Base-by-base conservation (phyloP, 2,113 vertebrate species). In the Oplegnathus fasciatus region DNA sequence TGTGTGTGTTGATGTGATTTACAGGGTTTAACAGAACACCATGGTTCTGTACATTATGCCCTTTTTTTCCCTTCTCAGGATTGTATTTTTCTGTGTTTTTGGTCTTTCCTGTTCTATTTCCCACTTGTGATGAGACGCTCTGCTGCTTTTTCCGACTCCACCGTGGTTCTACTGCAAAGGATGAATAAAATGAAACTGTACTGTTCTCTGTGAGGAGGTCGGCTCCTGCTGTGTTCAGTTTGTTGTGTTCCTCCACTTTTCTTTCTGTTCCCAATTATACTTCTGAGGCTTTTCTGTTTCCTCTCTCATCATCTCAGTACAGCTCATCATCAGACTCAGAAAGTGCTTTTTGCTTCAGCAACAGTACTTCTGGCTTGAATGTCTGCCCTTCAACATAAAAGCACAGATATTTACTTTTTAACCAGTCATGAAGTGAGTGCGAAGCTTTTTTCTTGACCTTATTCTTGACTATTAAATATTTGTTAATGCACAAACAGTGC, bases 381-480 rank as follows among this genome's bases (percentile, higher is more conserved):
- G 14, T 44, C 1, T 54, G 9, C 20, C 73, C 44, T 76, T 88
- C 78, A 88, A 66, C 22, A 70, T 88, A 81, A 89, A 85, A 73
- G 65, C 70, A 50, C 52, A 44, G 14, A 28, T 20, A 13, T 26
- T 3, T 44, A 20, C 11, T n/a, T 54, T 13, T 48, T 22, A 32
- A n/a, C 1, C 9, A 26, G 20, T 62, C 10, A 1, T 3, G 5
- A 28, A 34, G 3, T 26, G 44, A 13, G 20, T 50, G 8, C 42
- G 4, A 14, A 67, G 24, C 9, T 6, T 78, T 2, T 20, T 37
- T 69, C 7, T n/a, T 32, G 37, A 10, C n/a, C n/a, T n/a, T n/a
- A n/a, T n/a, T n/a, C n/a, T n/a, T n/a, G n/a, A n/a, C n/a, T n/a
- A n/a, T n/a, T n/a, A n/a, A n/a, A n/a, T n/a, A n/a, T n/a, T n/a